Evolutionary conservation across 2,888 invertebrate genomes (phyloP), one percentile per base, ranked within the genome.

Genomic region (Noctua fimbriata): DNA sequence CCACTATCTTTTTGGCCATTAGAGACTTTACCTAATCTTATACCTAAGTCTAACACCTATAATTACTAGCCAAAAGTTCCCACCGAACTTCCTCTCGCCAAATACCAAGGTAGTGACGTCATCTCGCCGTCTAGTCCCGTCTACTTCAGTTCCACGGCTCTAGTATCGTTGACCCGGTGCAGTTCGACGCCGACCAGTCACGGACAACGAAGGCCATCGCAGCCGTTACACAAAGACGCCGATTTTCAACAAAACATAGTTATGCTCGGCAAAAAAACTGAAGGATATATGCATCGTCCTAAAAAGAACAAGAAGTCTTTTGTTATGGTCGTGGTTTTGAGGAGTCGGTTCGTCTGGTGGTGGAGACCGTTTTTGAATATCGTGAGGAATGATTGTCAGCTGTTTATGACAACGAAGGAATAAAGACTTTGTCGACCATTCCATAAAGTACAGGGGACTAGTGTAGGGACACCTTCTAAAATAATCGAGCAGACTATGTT

Each of bases 201-300:
- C 89, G 88, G 84, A 84, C 84, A 41, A 9, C 81, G 85, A 89
- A 89, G 89, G 89, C 89, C 89, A 89, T 12, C 16, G 2, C 72
- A 44, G 84, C 84, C 85, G 88, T 89, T 87, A 88, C 85, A 89
- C 87, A 89, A 88, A 89, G 89, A 78, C 75, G 83, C 88, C 89
- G 89, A 81, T 81, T 78, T 81, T 76, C 66, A 78, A 83, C 85
- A 82, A 79, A 84, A 84, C 79, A 75, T 77, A 79, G 55, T 71
- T 78, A 76, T 74, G 32, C 63, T 60, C 74, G 73, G 55, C 74
- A 78, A 86, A 85, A 71, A 86, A 76, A 76, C 65, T 60, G 10
- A 67, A 47, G 74, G 73, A 82, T 72, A 73, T 85, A 81, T 84
- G 63, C 71, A 52, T 73, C 60, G 9, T n/a, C 9, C 71, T 71